Base-by-base conservation (phyloP, 1,140 invertebrate genomes). In the Leptestheria dahalacensis region DNA sequence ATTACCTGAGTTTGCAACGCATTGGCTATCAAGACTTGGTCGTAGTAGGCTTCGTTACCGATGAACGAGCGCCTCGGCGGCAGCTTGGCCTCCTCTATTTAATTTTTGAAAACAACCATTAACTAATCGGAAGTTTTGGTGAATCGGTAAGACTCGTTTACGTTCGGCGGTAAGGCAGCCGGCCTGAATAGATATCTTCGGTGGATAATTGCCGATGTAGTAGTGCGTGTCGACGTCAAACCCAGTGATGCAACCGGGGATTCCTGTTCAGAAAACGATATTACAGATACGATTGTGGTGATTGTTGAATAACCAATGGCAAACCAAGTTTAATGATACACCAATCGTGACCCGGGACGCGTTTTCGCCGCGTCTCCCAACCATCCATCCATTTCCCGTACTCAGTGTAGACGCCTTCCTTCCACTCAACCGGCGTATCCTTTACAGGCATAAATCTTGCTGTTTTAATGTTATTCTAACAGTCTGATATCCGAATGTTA, bases 361-460 rank as follows among this genome's bases (percentile, higher is more conserved):
- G 68, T 66, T 80, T 82, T 28, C 81, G 10, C 1, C 53, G 53
- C 6, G 53, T 56, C 20, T 83, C 81, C 82, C 82, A 84, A 0
- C 82, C 82, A 63, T 83, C 82, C 81, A 83, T 83, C 80, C 78
- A 81, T 67, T 83, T 83, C 1, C 82, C 82, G 64, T 69, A 80
- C 41, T 80, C 77, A 3, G 81, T 82, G 64, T 77, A 82, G 48
- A 76, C 73, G 2, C 78, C 77, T 12, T 75, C 71, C 48, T 78
- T 75, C 68, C 78, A 83, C 12, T 77, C 67, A 0, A 81, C 15
- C 6, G 33, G 33, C 6, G 6, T 41, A 41, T 41, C 33, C 33
- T 41, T 9, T n/a, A n/a, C n/a, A n/a, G n/a, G n/a, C n/a, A n/a
- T n/a, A n/a, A n/a, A n/a, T n/a, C n/a, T n/a, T n/a, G n/a, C n/a